phyloP scores from a whole-genome alignment of 2,888 invertebrate species.

The Papilio demoleus region DNA sequence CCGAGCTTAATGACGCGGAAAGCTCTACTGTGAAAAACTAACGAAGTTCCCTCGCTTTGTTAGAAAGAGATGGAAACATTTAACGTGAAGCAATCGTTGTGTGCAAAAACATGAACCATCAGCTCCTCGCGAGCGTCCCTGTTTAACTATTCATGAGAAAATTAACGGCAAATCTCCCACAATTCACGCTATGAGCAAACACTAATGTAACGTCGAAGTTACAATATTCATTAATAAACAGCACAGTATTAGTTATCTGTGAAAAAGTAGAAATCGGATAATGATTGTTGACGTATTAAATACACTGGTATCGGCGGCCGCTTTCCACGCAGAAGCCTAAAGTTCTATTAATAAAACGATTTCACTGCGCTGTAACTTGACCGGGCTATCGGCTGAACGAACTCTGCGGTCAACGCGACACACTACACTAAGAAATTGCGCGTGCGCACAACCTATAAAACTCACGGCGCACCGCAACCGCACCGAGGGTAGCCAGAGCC shows the following conservation, averaged over 20 bases:
- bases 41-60: slow-evolving; percentile 68
- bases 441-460: slow-evolving; percentile 58
- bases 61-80: slow-evolving; percentile 75
- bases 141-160: slow-evolving; percentile 75
- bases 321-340: slow-evolving; percentile 55
- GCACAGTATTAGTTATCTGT: neutral
- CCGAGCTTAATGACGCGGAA: slow-evolving; percentile 72
- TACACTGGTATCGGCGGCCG: slow-evolving; percentile 41
- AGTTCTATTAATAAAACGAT: slow-evolving; percentile 62
- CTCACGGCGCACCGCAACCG: slow-evolving; percentile 47
- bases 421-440: slow-evolving; percentile 66
- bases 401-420: slow-evolving; percentile 67
- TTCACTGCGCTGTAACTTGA: slow-evolving; percentile 63
- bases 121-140: slow-evolving; percentile 64
- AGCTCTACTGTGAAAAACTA: slow-evolving; percentile 64
- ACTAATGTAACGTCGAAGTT: slow-evolving; percentile 25
- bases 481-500: slow-evolving; percentile 39
- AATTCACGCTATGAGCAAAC: slow-evolving; percentile 47
- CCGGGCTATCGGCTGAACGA: slow-evolving; percentile 57
- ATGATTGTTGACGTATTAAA: slow-evolving; percentile 17
- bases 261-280: slow-evolving; percentile 8
- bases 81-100: slow-evolving; percentile 77
- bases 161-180: slow-evolving; percentile 62
- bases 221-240: slow-evolving; percentile 3
- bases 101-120: slow-evolving; percentile 74